Percentiles rank a stretch among this genome's conserved stretches.
phyloP scores from a whole-genome alignment of 2,113 vertebrate genomes.

The Forbesichthys papilliferus region DNA sequence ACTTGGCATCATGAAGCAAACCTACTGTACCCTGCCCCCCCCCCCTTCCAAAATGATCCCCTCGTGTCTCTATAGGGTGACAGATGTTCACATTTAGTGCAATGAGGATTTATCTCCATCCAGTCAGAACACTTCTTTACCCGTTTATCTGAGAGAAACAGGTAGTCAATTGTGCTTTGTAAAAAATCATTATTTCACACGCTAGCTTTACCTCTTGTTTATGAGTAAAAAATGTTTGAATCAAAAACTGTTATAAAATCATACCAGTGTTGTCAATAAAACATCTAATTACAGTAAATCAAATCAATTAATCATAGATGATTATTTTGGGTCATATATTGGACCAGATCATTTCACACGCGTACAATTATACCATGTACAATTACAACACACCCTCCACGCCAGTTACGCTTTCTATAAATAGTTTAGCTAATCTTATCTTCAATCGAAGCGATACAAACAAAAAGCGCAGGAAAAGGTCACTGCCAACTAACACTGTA shows the following conservation, averaged over 20 bases:
- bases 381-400: neutral
- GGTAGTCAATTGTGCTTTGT: too few relatives aligned
- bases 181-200: too few relatives aligned
- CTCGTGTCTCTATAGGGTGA: neutral
- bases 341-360: too few relatives aligned
- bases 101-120: constrained; percentile 69
- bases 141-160: too few relatives aligned
- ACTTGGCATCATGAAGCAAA: constrained; percentile 41
- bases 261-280: too few relatives aligned
- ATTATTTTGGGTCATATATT: too few relatives aligned
- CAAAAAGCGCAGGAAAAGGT: neutral
- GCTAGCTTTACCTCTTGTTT: too few relatives aligned
- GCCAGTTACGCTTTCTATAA: neutral
- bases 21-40: constrained; percentile 1
- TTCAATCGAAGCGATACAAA: neutral
- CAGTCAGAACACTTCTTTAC: too few relatives aligned
- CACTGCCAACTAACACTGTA: neutral
- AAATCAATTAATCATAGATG: too few relatives aligned
- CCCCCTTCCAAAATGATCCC: neutral
- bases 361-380: neutral
- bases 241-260: too few relatives aligned
- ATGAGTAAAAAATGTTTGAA: too few relatives aligned
- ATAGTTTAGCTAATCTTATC: neutral
- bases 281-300: too few relatives aligned
- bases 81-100: neutral